Evolutionary conservation across 2,113 vertebrate genomes (phyloP), one percentile per base, ranked within the genome.

Genomic region (Engraulis encrasicolus): DNA sequence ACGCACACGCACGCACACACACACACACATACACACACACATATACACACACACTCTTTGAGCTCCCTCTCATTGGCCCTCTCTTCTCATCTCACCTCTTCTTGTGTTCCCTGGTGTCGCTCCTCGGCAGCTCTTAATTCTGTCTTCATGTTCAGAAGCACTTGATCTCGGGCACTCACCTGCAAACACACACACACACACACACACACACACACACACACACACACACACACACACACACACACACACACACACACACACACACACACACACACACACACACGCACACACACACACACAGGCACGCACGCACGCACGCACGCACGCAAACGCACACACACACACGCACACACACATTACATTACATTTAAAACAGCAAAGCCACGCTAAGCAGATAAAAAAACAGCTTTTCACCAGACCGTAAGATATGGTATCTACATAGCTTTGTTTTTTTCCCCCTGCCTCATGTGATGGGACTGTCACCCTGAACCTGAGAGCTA

Each of bases 121-220:
- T 92, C 82, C 58, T 90, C 79, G 7, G 85, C 83, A 34, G 54
- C 79, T 86, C 89, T 93, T 89, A 89, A 92, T 80, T 92, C 87
- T 78, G 27, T 85, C 88, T 89, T 89, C 71, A 94, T 85, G 82
- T 91, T 81, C 87, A 95, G 88, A 90, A 95, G 91, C 0, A 88
- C 74, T 86, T 93, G 87, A 87, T 95, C 86, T 90, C 88, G 89
- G 82, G 86, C 90, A 80, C 36, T 85, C 50, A 92, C 85, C 88
- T 94, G 86, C 84, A 77, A 20, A 80, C 27, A 36, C 36, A 48
- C 27, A 38, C 34, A 6, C 20, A 4, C 54, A 12, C 45, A 31
- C 50, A 79, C 77, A 80, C 9, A 79, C 38, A 71, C n/a, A 31
- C 77, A 78, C 71, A 83, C 19, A 19, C 78, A 77, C 61, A 74